These are phyloP conservation scores for Notarius quadriscutis DNA, from an alignment of 2,113 vertebrate species.

Conservation along the genomic window DNA sequence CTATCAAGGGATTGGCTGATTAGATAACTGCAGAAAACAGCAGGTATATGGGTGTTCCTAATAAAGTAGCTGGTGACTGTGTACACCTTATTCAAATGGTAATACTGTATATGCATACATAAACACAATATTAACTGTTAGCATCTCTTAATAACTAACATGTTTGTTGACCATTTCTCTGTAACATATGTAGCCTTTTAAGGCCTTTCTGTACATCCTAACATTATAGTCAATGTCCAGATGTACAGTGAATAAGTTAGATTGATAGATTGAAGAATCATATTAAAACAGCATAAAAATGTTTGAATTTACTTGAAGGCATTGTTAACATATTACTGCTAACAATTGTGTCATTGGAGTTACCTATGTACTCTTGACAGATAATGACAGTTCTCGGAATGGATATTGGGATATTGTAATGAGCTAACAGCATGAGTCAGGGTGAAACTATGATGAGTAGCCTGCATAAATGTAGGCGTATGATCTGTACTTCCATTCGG, in stretches of 20 bases:
- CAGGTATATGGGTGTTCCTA: too few relatives aligned
- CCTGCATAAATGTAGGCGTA: conserved; percentile 37
- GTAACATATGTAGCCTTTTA: not conserved
- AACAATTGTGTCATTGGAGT: not conserved
- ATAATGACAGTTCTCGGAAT: not conserved
- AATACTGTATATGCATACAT: not conserved
- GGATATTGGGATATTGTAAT: not conserved
- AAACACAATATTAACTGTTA: not conserved
- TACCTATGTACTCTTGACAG: not conserved
- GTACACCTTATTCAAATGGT: not conserved
- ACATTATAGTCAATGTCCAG: not conserved
- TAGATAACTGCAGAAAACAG: too few relatives aligned
- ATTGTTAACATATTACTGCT: not conserved
- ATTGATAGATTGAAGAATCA: not conserved
- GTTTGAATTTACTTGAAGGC: not conserved
- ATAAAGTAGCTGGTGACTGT: too few relatives aligned
- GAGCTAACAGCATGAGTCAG: conserved; percentile 30
- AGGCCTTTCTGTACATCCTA: not conserved
- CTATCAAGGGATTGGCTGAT: too few relatives aligned
- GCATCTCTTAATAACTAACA: not conserved
- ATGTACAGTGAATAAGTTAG: not conserved
- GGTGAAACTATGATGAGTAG: conserved; percentile 26
- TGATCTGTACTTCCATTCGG: conserved; percentile 35
- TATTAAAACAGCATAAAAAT: not conserved
- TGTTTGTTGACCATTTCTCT: not conserved